These are phyloP conservation scores for Helicoverpa zea DNA, from an alignment of 1,140 invertebrate species.

Conservation along the genomic window DNA sequence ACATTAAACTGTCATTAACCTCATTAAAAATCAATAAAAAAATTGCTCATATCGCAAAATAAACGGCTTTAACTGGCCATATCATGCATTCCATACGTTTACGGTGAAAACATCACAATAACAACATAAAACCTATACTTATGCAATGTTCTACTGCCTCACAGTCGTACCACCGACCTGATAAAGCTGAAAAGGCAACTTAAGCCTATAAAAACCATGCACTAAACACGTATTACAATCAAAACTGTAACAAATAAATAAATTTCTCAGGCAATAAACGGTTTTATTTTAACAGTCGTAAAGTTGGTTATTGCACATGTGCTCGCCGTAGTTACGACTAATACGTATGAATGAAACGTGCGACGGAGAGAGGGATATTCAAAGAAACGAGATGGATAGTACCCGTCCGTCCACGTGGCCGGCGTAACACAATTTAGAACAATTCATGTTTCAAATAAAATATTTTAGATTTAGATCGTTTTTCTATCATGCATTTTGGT, in stretches of 20 bases:
- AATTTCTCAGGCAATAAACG: slow-evolving; percentile 81
- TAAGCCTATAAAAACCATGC: slow-evolving; percentile 86
- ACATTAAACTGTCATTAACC: slow-evolving; percentile 57
- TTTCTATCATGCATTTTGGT: not conserved
- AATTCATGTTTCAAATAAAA: slow-evolving; percentile 67
- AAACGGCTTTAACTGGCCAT: slow-evolving; percentile 81
- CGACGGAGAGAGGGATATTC: slow-evolving; percentile 63
- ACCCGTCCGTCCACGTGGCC: slow-evolving; percentile 81
- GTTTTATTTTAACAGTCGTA: slow-evolving; percentile 81
- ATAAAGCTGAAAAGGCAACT: slow-evolving; percentile 86
- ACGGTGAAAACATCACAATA: slow-evolving; percentile 84
- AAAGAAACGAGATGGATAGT: slow-evolving; percentile 67
- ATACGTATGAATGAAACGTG: slow-evolving; percentile 80
- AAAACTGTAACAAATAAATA: slow-evolving; percentile 83
- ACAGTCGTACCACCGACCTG: slow-evolving; percentile 83
- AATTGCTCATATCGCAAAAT: slow-evolving; percentile 74
- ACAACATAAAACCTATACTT: slow-evolving; percentile 86
- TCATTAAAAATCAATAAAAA: slow-evolving; percentile 75
- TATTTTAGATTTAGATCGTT: slow-evolving; percentile 28
- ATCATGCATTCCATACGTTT: slow-evolving; percentile 82
- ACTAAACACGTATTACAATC: slow-evolving; percentile 80
- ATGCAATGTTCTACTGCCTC: slow-evolving; percentile 85
- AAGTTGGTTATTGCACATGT: slow-evolving; percentile 83
- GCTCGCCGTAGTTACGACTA: slow-evolving; percentile 78
- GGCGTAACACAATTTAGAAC: slow-evolving; percentile 74